These are phyloP conservation scores for Drosophila nikananu DNA, from an alignment of 1,140 invertebrate species.

Conservation along the genomic window DNA sequence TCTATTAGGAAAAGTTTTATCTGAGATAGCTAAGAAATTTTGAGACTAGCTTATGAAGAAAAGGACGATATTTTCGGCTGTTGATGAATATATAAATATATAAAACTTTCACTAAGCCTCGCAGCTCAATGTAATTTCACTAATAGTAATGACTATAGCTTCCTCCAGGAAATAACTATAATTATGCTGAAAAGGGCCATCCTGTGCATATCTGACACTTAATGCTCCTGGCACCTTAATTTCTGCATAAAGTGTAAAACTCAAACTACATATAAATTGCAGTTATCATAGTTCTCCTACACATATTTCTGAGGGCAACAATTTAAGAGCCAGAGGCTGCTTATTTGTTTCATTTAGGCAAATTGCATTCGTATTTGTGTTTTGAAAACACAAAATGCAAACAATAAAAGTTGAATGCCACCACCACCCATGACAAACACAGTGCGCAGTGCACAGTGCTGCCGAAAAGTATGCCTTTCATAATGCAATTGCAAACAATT, in stretches of 20 bases:
- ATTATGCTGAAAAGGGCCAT: not conserved
- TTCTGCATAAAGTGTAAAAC: not conserved
- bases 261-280: constrained; percentile 6
- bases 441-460: constrained; percentile 2
- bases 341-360: constrained; percentile 30
- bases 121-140: not conserved
- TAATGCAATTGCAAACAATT: constrained; percentile 76
- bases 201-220: not conserved
- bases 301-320: constrained; percentile 16
- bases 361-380: constrained; percentile 30
- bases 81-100: not conserved
- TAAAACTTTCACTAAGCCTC: not conserved
- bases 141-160: not conserved
- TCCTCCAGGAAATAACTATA: not conserved
- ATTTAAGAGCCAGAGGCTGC: constrained; percentile 2
- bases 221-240: not conserved
- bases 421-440: constrained; percentile 14
- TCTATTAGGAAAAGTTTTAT: not conserved
- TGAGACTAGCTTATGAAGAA: no score
- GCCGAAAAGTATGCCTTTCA: constrained; percentile 62
- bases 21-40: not conserved
- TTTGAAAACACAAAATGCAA: constrained; percentile 28
- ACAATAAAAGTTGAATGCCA: constrained; percentile 37
- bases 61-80: no score
- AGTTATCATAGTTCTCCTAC: not conserved